Evolutionary conservation across 1,140 invertebrate genomes (phyloP), one percentile per base, ranked within the genome.

Genomic region (Periplaneta americana): DNA sequence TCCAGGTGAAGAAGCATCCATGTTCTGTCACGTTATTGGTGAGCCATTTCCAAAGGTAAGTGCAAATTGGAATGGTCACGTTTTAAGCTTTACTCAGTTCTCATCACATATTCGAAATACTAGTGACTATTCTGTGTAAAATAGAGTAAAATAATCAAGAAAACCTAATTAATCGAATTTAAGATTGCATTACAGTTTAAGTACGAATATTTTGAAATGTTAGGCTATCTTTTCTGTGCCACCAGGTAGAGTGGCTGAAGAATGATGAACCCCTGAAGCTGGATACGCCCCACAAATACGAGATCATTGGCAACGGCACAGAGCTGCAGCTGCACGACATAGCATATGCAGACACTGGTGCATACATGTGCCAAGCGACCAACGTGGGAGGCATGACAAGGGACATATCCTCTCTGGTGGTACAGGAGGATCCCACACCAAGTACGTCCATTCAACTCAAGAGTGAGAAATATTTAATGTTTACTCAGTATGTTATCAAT

Each of bases 291-390:
- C 87, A 89, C 80, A 94, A 94, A 84, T 94, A 93, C 86, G 88
- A 91, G 83, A 88, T 94, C 9, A 88, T 93, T 33, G 93, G 93
- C n/a, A 94, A 94, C 83, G 93, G 93, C 34, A 94, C 93, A 2
- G 92, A 92, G 66, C 87, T 96, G 36, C 90, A 91, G 34, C 90
- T 95, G 15, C 89, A 90, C 75, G 91, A 92, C 78, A 93, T 95
- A 76, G 91, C 90, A 77, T 95, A 93, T 85, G 91, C 93, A 2
- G 94, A 95, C 86, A 94, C 93, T 0, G 95, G 94, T 9, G 93
- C 93, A 3, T 96, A 95, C 87, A 95, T 95, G 92, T 96, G 95
- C 85, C 91, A 93, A 85, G 94, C 93, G 0, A 91, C 90, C 18
- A 95, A 93, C 86, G 89, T 91, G 66, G 94, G 93, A 1, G 94